Conservation (phyloP, 2,113 vertebrate genomes). For the Toxostoma redivivum region DNA sequence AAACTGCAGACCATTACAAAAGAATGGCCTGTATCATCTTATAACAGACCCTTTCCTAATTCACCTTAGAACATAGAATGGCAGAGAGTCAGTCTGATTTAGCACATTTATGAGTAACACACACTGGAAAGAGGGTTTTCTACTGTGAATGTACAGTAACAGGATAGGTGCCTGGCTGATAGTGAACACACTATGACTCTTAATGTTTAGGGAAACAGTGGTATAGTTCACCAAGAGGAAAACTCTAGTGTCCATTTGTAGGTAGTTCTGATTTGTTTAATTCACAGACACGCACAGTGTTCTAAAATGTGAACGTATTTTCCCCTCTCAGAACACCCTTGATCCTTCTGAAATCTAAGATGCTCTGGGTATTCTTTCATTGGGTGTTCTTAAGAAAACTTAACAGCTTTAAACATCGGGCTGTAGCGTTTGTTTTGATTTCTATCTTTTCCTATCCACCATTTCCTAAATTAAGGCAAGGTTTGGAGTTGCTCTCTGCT, state of each 20-base stretch:
- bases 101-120: constrained; percentile 1
- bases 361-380: not conserved
- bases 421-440: not conserved
- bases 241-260: not conserved
- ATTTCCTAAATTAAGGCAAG: not conserved
- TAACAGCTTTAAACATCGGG: not conserved
- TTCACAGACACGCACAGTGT: not conserved
- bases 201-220: not conserved
- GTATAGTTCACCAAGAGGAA: not conserved
- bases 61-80: constrained; percentile 64
- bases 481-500: not conserved
- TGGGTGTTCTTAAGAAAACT: not conserved
- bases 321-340: not conserved
- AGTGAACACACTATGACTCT: not conserved
- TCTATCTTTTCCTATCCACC: not conserved
- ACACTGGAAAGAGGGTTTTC: constrained; percentile 10
- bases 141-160: constrained; percentile 6
- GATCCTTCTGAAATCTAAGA: not conserved
- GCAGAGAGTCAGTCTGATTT: not conserved
- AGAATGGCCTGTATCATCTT: constrained; percentile 82
- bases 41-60: constrained; percentile 82
- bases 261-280: constrained; percentile 2
- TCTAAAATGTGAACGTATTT: not conserved
- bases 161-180: not conserved
- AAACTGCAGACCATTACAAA: constrained; percentile 82